phyloP scores from a whole-genome alignment of 1,140 invertebrate species.

The Leptinotarsa texana region DNA sequence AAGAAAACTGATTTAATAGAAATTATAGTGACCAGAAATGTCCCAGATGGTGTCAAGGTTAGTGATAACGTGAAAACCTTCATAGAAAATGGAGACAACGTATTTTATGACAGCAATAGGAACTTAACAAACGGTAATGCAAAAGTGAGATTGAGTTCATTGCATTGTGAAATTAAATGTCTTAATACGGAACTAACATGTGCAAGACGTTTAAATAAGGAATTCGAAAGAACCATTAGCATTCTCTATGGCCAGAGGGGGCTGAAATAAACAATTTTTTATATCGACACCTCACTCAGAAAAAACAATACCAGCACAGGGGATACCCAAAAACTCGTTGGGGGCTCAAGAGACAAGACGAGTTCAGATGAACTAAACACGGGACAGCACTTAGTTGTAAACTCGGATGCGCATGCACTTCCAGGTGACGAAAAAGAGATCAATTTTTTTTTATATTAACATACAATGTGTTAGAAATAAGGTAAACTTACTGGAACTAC shows the following conservation, averaged over 20 bases:
- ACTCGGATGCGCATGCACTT: no score
- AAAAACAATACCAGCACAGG: no score
- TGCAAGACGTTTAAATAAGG: neutral
- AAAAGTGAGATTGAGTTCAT: neutral
- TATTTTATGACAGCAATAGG: neutral
- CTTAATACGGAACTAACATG: no score
- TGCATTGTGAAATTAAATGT: no score
- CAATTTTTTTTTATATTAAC: no score
- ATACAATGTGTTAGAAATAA: no score
- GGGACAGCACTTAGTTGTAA: no score
- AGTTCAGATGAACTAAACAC: no score
- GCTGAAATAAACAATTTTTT: constrained; percentile 1
- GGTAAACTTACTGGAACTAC: no score
- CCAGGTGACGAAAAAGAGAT: no score
- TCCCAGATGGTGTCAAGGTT: neutral
- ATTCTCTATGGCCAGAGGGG: constrained; percentile 4
- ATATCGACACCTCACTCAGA: neutral
- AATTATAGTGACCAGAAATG: neutral
- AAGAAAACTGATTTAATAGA: neutral
- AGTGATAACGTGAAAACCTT: neutral
- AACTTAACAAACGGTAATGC: neutral
- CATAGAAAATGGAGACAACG: neutral
- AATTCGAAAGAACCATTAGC: neutral
- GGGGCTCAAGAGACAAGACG: no score
- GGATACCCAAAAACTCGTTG: no score